Percentiles rank a stretch among this genome's conserved stretches.
These are phyloP conservation scores for Sphaerodactylus townsendi DNA, from an alignment of 2,113 vertebrate species.

Conservation along the genomic window DNA sequence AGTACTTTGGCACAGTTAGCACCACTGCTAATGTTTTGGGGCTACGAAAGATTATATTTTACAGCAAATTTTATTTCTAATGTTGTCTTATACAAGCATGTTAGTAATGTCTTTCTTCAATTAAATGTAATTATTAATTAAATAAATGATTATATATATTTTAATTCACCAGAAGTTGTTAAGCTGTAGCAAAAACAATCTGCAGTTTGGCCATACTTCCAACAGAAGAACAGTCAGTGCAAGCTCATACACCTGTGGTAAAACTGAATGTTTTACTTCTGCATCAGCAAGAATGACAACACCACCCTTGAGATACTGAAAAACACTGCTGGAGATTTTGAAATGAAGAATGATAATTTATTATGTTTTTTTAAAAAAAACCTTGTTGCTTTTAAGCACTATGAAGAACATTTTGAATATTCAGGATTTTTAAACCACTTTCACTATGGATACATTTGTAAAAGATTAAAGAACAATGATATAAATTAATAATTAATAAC, in stretches of 20 bases:
- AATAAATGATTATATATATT: constrained; percentile 8
- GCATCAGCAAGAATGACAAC: no score
- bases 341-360: constrained; percentile 65
- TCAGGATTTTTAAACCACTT: constrained; percentile 61
- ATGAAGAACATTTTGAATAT: constrained; percentile 67
- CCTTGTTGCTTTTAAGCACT: constrained; percentile 68
- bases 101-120: no score
- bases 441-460: constrained; percentile 56
- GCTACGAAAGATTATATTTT: no score
- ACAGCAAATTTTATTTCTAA: no score
- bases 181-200: constrained; percentile 53
- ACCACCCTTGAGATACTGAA: constrained; percentile 58
- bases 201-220: constrained; percentile 70
- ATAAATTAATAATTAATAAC: constrained; percentile 55
- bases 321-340: constrained; percentile 57
- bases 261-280: constrained; percentile 57
- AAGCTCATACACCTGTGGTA: constrained; percentile 64
- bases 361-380: constrained; percentile 64
- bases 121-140: background rate
- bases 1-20: no score
- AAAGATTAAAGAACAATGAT: constrained; percentile 48
- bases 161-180: constrained; percentile 62
- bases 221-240: constrained; percentile 57
- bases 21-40: no score
- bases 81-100: no score